Evolutionary conservation across 2,113 vertebrate species (phyloP).

Genomic region (Elanus axillaris): DNA sequence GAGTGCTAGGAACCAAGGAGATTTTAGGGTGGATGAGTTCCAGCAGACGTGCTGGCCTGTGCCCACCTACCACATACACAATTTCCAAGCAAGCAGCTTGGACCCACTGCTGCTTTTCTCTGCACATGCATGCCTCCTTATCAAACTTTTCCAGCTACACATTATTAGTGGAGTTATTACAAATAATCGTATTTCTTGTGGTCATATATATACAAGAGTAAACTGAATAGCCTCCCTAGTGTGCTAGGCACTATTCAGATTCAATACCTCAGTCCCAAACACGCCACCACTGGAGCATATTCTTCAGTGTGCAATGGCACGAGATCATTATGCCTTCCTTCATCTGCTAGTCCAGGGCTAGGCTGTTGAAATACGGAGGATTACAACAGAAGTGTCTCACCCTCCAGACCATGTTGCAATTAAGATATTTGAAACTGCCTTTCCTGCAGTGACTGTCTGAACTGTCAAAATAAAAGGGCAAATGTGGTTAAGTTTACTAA

Average conservation of each 20-base stretch:
- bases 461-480: not conserved
- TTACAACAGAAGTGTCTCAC: not conserved
- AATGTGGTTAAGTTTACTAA: not conserved
- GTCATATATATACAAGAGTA: not conserved
- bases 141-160: not conserved
- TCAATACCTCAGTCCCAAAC: not conserved
- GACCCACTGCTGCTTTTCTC: not conserved
- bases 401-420: not conserved
- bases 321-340: not conserved
- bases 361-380: not conserved
- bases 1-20: not conserved
- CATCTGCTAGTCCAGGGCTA: not conserved
- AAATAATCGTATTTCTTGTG: not conserved
- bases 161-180: not conserved
- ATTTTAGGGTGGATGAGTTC: not conserved
- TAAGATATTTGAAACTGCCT: not conserved
- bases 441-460: not conserved
- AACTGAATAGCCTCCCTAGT: not conserved
- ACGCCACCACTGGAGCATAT: not conserved
- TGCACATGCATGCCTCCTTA: not conserved
- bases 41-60: not conserved
- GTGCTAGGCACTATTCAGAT: not conserved
- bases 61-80: not conserved
- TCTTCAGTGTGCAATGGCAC: fast-evolving
- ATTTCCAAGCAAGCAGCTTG: not conserved